Evolutionary conservation across 1,140 invertebrate species (phyloP), one percentile per base, ranked within the genome.

Genomic region (Chironomus striatipennis): DNA sequence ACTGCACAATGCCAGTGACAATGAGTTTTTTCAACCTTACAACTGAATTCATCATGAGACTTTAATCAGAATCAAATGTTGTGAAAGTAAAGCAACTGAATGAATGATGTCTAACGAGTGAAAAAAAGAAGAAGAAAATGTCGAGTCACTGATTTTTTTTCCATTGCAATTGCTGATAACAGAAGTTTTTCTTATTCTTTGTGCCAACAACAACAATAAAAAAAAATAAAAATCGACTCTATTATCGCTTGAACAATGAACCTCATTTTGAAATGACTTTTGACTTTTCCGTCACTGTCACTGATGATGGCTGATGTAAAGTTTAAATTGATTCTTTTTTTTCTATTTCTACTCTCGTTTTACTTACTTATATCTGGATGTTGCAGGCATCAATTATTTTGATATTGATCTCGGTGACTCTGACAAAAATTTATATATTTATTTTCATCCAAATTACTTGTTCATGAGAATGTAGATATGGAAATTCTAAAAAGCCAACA

Each of bases 11-110:
- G 12, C 9, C 12, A n/a, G n/a, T 57, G 47, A 57, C 47, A n/a
- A 57, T 57, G 47, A 57, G 47, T 57, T 57, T 57, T 47, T 57
- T 57, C 47, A 57, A 57, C 47, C 24, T 57, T 57, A n/a, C 47
- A 5, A 57, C 15, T 57, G 47, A 12, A 15, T 12, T 57, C 47
- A 57, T 15, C 12, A 12, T n/a, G 47, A 57, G n/a, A 12, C 8
- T 4, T n/a, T 5, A n/a, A 57, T 57, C 8, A 57, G n/a, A n/a
- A 57, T 12, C 47, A n/a, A 57, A 34, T 34, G 24, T 34, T 34
- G 24, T 34, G 24, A 34, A 34, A 34, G 24, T 34, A 34, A 34
- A 34, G 24, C 24, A 34, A 34, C 2, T 57, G 47, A 57, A 57
- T 57, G 47, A 57, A 57, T 57, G 47, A 57, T 57, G 47, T 57